Conservation (phyloP, 2,797 vertebrate genomes). For the Setipinna tenuifilis region DNA sequence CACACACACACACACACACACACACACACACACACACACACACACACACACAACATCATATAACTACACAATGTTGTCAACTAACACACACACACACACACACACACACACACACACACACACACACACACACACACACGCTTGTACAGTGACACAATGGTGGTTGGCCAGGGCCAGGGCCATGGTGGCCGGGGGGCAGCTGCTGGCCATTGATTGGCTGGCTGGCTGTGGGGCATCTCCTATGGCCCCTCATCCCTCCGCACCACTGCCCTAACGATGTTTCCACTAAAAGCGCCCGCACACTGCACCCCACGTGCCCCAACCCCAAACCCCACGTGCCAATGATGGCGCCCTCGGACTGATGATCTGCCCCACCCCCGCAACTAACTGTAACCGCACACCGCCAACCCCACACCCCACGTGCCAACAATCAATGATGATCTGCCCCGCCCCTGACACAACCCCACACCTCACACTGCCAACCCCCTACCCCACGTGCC, state of each 20-base stretch:
- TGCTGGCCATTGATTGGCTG: constrained; percentile 47
- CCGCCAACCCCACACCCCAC: background rate
- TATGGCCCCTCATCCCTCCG: background rate
- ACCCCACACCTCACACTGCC: constrained; percentile 52
- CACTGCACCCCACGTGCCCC: constrained; percentile 53
- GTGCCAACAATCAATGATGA: too few species aligned
- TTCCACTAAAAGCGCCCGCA: constrained; percentile 66
- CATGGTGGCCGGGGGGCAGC: background rate
- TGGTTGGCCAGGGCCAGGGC: background rate
- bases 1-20: too few species aligned
- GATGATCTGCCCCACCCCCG: background rate
- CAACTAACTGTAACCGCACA: too few species aligned
- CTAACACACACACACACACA: constrained; percentile 11
- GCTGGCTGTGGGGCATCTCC: background rate
- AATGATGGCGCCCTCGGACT: constrained; percentile 1
- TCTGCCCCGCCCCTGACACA: background rate
- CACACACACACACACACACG: too few species aligned
- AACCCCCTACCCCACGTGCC: constrained; percentile 47
- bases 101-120: too few species aligned
- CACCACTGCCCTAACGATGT: constrained; percentile 64
- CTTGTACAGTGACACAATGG: background rate
- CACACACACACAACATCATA: background rate
- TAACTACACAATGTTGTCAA: background rate
- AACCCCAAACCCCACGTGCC: constrained; percentile 47
- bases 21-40: too few species aligned